Conservation (phyloP, 2,888 invertebrate genomes). For the Coecobrya sp. region DNA sequence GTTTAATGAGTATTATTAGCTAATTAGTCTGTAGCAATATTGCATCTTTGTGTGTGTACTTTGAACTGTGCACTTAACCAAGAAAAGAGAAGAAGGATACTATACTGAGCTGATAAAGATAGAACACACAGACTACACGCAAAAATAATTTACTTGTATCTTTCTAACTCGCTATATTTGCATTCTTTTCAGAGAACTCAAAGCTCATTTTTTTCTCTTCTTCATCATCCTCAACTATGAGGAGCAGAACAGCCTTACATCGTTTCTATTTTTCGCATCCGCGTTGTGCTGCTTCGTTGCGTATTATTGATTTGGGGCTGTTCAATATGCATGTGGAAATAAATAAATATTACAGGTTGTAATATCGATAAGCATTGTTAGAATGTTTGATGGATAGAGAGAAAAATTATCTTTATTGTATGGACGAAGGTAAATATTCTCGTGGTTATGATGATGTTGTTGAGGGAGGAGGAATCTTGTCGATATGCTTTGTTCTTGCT, state of each 20-base stretch:
- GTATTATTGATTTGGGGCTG: conserved; percentile 32
- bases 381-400: not conserved
- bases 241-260: not conserved
- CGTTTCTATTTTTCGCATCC: conserved; percentile 51
- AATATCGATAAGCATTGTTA: not conserved
- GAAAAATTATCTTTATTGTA: not conserved
- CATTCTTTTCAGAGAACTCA: not conserved
- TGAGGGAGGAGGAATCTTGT: conserved; percentile 19
- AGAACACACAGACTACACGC: not conserved
- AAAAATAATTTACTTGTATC: conserved; percentile 33
- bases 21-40: conserved; percentile 33
- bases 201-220: not conserved
- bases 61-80: conserved; percentile 46
- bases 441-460: conserved; percentile 24
- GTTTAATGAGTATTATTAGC: conserved; percentile 39
- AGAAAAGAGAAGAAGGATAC: conserved; percentile 36
- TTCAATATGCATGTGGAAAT: not conserved
- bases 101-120: conserved; percentile 17
- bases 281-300: conserved; percentile 46
- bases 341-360: not conserved
- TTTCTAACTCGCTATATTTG: not conserved
- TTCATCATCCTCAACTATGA: conserved; percentile 2
- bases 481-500: conserved; percentile 55
- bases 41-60: conserved; percentile 33
- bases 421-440: not conserved